Evolutionary conservation across 2,888 invertebrate genomes (phyloP), one percentile per base, ranked within the genome.

Genomic region (Ypsolopha scabrella): DNA sequence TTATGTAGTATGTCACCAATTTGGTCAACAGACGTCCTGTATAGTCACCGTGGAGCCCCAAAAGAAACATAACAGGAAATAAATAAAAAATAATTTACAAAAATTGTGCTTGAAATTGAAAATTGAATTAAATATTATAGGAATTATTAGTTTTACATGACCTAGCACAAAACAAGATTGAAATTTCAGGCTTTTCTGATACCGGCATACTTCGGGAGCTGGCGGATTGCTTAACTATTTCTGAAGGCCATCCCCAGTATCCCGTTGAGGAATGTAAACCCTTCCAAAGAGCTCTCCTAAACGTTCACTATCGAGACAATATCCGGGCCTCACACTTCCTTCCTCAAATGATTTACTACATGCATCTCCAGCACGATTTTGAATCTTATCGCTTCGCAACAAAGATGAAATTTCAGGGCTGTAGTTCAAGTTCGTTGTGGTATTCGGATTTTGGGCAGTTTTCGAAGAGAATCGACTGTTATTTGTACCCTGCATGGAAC

Each of bases 181-280:
- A 24, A 24, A 24, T 24, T 24, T 24, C 24, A 24, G 24, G 24
- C 24, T 24, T 3, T 24, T 24, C 24, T 24, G 24, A 24, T 24
- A 4, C 24, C 24, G 24, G 4, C 24, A 24, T 24, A 3, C 24
- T 24, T 24, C 24, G 24, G 34, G 4, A 10, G 7, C n/a, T 13
- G 37, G 37, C 14, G 14, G 35, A 37, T 38, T 37, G 37, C 13
- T 6, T 46, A 47, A 47, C 47, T 47, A 47, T 14, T 47, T 47
- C 33, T 36, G 47, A 33, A 11, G 11, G 7, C 46, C 46, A 43
- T 70, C 68, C 39, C 66, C 63, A 11, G 63, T 70, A 59, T 81
- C 81, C 57, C 74, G 73, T 58, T 82, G 82, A 48, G 82, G 80
- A 60, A 82, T 71, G 63, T 74, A 73, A 24, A 76, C 69, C 63